Evolutionary conservation across 92 coral and sea anemone genomes (phyloP).

Genomic region (Isaurus tuberculatus): DNA sequence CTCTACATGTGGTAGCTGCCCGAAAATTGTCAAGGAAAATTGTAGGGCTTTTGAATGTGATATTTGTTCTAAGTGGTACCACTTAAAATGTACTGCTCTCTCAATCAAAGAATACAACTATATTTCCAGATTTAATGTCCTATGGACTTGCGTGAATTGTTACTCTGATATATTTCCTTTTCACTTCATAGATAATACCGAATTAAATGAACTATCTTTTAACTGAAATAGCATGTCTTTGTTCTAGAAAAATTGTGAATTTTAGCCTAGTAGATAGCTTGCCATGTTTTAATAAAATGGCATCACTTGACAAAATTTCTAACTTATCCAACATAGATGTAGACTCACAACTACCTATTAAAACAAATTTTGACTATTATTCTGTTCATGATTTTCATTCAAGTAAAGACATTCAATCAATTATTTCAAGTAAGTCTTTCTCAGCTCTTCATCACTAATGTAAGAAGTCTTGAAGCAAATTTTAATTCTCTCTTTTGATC

Average conservation of each 20-base stretch:
- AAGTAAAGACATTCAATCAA: slow-evolving; percentile 1
- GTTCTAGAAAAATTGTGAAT: not conserved
- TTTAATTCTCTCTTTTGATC: slow-evolving; percentile 12
- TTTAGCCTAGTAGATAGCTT: not conserved
- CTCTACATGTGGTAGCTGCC: not conserved
- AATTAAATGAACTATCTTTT: not conserved
- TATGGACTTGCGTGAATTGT: slow-evolving; percentile 14
- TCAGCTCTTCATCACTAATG: slow-evolving; percentile 22
- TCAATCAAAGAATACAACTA: slow-evolving; percentile 20
- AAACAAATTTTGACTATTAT: slow-evolving; percentile 21
- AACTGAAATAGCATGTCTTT: slow-evolving; percentile 4
- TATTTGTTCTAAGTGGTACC: slow-evolving; percentile 7
- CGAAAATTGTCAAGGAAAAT: slow-evolving; percentile 12
- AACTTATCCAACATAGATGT: slow-evolving; percentile 4
- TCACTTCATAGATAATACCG: not conserved
- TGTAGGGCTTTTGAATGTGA: slow-evolving; percentile 18
- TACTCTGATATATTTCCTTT: slow-evolving; percentile 15
- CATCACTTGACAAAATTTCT: slow-evolving; percentile 1
- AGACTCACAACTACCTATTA: slow-evolving; percentile 6
- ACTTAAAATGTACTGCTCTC: slow-evolving; percentile 10
- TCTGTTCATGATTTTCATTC: slow-evolving; percentile 30
- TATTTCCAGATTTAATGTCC: slow-evolving; percentile 11
- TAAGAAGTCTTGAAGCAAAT: slow-evolving; percentile 20
- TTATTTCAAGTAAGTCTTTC: not conserved
- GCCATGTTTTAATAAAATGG: slow-evolving; percentile 7